Base-by-base conservation (phyloP, 2,797 vertebrate genomes). In the Thamnophis elegans region DNA sequence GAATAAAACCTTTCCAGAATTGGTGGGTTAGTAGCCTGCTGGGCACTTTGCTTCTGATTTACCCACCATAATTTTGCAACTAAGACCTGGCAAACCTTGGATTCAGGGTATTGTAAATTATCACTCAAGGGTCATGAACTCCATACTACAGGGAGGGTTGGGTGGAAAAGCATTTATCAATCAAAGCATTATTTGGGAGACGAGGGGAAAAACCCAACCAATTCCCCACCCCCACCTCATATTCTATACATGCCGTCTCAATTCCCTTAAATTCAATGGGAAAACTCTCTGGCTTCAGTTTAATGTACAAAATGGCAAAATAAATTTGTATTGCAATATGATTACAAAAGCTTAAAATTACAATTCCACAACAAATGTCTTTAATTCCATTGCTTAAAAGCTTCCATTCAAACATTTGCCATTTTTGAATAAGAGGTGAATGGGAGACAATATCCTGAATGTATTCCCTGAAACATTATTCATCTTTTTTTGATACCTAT, bases 71-170 rank as follows among this genome's bases (percentile, higher is more conserved):
- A 96, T 98, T 98, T 98, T 98, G 97, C 97, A 97, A 97, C 97
- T 93, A 97, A 98, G 97, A 97, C 98, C 98, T 97, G 95, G 97
- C 98, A 98, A 97, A 98, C 96, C 97, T 97, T 97, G 97, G 98
- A 96, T 87, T 6, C 92, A 65, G 93, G 92, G 96, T 97, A 98
- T 98, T 98, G 97, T 98, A 97, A 95, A 97, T 97, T 97, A 98
- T 98, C 98, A 98, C 98, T 98, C 96, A 88, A 96, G 97, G 99
- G 99, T 99, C 98, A 98, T 97, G 98, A 98, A 98, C 98, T 98
- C 97, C 90, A 0, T 89, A 97, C 95, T 93, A 92, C 86, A 68
- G 91, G 92, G 96, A 92, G 96, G 96, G 95, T 95, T 94, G 92
- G 94, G 93, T 97, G 96, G 97, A 97, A 97, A 97, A 97, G 97